Percentiles rank a stretch among this genome's conserved stretches.
Conservation (phyloP, 2,888 invertebrate species). For the Chromoteleia sp. region DNA sequence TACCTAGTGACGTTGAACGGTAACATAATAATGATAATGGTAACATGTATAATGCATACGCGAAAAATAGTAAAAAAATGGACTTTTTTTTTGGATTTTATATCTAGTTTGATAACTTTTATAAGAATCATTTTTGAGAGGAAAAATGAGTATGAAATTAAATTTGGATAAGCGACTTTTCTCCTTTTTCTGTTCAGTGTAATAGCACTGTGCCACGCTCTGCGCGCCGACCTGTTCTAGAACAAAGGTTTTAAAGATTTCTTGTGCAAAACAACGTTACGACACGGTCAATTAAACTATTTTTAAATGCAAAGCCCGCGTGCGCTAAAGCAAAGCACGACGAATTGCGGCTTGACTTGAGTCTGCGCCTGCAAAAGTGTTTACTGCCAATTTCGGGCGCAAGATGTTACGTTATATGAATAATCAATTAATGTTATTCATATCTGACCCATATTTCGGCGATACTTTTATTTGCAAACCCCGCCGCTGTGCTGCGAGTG, state of each 20-base stretch:
- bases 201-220: no score
- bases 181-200: no score
- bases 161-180: no score
- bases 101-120: no score
- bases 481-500: slow-evolving; percentile 2
- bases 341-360: no score
- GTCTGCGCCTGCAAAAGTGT: slow-evolving; percentile 13
- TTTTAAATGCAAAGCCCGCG: slow-evolving; percentile 12
- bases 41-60: no score
- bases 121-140: no score
- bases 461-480: slow-evolving; percentile 39
- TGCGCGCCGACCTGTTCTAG: background rate
- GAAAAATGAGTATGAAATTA: no score
- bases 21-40: no score
- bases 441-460: slow-evolving; percentile 52
- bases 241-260: slow-evolving; percentile 24
- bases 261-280: slow-evolving; percentile 3
- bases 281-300: slow-evolving; percentile 40
- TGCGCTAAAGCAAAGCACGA: slow-evolving; percentile 9
- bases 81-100: no score
- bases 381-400: slow-evolving; percentile 20
- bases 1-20: no score
- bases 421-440: slow-evolving; percentile 57
- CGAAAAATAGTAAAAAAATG: no score
- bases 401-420: slow-evolving; percentile 39